Base-by-base conservation (phyloP, 2,113 vertebrate species). In the Petrocephalus zakoni region DNA sequence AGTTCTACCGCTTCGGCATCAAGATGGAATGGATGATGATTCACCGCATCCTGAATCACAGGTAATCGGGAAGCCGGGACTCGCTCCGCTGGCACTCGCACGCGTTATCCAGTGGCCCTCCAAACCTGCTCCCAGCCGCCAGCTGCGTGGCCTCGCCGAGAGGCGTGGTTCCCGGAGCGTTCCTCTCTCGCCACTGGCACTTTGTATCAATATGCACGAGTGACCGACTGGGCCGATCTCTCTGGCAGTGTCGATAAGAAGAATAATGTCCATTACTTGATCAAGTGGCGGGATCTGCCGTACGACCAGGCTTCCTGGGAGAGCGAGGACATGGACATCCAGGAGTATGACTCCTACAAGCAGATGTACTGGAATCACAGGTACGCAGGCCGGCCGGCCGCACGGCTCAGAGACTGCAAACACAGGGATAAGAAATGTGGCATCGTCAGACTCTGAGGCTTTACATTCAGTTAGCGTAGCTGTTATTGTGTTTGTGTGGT, bases 11-110 rank as follows among this genome's bases (percentile, higher is more conserved):
- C 89, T 99, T 97, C 0, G 98, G 98, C 2, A 99, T 99, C 93
- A 99, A 99, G 91, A 96, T 97, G 3, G 98, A 99, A 93, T 99
- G 98, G 98, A 97, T 99, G 95, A 97, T 98, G 97, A 96, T 99
- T 91, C 97, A 99, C 88, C 97, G 98, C 46, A 96, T 99, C 91
- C 96, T 99, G 89, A 99, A 99, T 93, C 98, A 99, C 94, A 99
- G 98, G 98, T 99, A 89, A 58, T 78, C 72, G 37, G 72, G 34
- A 37, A 42, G 72, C 72, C 11, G 6, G 15, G 29, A 7, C 42
- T 78, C 4, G 15, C 34, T 34, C 72, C 37, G 11, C 34, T 78
- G 72, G 72, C 29, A 78, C 34, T 42, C 13, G 37, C 72, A 78
- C 8, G 17, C 34, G 42, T 19, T 78, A 78, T 78, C 72, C 34